Conservation (phyloP, 2,888 invertebrate genomes). For the Conus canariensis region DNA sequence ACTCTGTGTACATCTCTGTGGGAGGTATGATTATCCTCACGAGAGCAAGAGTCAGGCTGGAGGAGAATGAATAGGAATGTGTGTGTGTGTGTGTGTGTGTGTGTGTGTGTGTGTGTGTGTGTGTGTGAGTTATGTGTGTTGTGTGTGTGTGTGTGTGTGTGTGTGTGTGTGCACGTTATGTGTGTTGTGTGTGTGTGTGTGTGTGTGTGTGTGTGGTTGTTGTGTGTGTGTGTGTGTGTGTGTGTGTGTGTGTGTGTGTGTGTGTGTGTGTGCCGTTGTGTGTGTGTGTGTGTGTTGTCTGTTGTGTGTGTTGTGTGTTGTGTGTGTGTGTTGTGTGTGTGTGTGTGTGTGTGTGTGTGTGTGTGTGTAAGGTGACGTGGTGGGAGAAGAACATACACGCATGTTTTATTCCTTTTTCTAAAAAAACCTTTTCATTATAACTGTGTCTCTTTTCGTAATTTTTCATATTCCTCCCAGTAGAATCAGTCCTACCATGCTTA, state of each 20-base stretch:
- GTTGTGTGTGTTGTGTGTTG: not conserved
- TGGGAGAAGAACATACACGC: not conserved
- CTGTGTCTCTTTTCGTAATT: too few species aligned
- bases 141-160: conserved; percentile 5
- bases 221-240: not conserved
- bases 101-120: conserved; percentile 16
- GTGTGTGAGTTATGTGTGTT: not conserved
- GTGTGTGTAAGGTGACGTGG: not conserved
- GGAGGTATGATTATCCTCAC: not conserved
- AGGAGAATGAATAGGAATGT: not conserved
- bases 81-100: conserved; percentile 12
- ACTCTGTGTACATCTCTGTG: not conserved
- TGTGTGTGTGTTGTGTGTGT: not conserved
- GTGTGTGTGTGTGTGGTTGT: not conserved
- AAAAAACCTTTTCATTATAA: too few species aligned
- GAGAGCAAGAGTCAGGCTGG: not conserved
- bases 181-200: not conserved
- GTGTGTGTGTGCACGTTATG: not conserved
- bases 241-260: not conserved
- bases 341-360: not conserved
- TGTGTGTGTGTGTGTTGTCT: conserved; percentile 8
- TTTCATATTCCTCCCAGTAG: too few species aligned
- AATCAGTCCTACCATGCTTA: too few species aligned
- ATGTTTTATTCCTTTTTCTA: too few species aligned
- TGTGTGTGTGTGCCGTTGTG: not conserved